Conservation (phyloP, 2,888 invertebrate genomes). For the Watsonalla cultraria region DNA sequence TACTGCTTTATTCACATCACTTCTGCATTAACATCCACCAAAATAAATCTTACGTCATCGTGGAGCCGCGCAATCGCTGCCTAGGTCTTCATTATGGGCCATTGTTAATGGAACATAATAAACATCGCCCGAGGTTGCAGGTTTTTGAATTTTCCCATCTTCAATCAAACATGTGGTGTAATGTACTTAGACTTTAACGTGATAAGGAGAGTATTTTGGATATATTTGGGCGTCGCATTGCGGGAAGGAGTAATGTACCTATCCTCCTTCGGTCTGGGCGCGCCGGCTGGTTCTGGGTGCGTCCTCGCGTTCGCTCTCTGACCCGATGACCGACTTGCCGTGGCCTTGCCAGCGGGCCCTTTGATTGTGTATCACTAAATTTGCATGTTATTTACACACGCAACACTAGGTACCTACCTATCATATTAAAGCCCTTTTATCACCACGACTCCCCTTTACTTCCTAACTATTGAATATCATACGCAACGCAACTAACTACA, state of each 20-base stretch:
- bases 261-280: conserved; percentile 52
- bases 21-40: conserved; percentile 30
- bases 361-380: conserved; percentile 47
- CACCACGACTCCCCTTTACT: too few species aligned
- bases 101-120: conserved; percentile 10
- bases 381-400: conserved; percentile 48
- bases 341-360: conserved; percentile 52
- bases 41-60: conserved; percentile 51
- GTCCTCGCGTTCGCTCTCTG: conserved; percentile 62
- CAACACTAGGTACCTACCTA: conserved; percentile 14
- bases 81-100: conserved; percentile 5
- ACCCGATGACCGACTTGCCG: conserved; percentile 68
- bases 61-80: conserved; percentile 7
- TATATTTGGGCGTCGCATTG: conserved; percentile 59
- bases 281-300: conserved; percentile 62
- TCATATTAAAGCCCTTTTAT: not conserved
- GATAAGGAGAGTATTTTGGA: conserved; percentile 11
- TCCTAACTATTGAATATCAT: too few species aligned
- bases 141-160: not conserved
- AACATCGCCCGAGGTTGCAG: not conserved
- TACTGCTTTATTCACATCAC: conserved; percentile 31
- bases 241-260: conserved; percentile 59
- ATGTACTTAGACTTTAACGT: not conserved
- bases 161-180: not conserved
- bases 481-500: too few species aligned